Conservation (phyloP, 1,140 invertebrate genomes). For the Pachypeltis micranthus region DNA sequence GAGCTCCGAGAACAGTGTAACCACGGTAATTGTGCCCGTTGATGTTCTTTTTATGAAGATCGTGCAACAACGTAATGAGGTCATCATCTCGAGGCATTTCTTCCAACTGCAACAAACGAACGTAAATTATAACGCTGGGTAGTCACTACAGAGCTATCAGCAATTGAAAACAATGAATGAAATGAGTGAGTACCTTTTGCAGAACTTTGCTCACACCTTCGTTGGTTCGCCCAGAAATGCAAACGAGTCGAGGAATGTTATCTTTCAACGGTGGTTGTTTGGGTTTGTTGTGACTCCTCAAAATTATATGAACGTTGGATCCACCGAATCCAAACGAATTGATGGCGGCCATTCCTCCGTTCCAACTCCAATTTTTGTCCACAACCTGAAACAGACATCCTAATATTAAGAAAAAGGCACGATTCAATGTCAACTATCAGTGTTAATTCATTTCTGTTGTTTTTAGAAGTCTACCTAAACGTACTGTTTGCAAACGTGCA, state of each 20-base stretch:
- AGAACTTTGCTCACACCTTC: constrained; percentile 60
- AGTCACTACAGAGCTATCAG: not conserved
- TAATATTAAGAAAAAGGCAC: constrained; percentile 14
- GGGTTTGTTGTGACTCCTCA: constrained; percentile 64
- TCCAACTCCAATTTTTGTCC: constrained; percentile 61
- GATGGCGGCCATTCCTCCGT: constrained; percentile 71
- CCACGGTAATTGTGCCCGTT: constrained; percentile 62
- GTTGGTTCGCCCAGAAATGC: constrained; percentile 73
- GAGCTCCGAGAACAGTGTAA: constrained; percentile 51
- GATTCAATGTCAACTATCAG: not conserved
- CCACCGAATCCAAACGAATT: constrained; percentile 98
- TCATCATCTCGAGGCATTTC: constrained; percentile 53
- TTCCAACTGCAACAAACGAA: constrained; percentile 30
- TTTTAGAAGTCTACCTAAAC: too few species aligned
- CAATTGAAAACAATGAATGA: not conserved
- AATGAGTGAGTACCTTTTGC: constrained; percentile 37
- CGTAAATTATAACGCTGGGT: not conserved
- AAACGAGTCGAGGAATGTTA: constrained; percentile 54
- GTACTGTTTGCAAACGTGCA: too few species aligned
- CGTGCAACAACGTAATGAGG: constrained; percentile 61
- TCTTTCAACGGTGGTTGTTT: constrained; percentile 38
- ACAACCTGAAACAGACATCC: constrained; percentile 56
- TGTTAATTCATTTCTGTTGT: too few species aligned
- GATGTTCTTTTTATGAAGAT: constrained; percentile 55
- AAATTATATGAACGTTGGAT: constrained; percentile 83